These are phyloP conservation scores for Drosophila quinaria DNA, from an alignment of 2,888 invertebrate species.

Conservation along the genomic window DNA sequence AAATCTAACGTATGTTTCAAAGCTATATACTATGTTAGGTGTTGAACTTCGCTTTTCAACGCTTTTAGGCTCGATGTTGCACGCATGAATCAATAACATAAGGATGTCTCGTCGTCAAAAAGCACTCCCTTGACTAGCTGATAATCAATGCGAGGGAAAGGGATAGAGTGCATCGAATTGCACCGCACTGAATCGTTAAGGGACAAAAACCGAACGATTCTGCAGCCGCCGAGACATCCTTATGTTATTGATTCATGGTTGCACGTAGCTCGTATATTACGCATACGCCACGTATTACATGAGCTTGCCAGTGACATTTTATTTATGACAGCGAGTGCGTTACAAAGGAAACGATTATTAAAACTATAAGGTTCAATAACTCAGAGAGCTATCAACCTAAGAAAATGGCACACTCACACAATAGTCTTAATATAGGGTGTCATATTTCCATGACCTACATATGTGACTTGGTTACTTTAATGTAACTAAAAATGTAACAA, in stretches of 20 bases:
- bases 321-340: conserved; percentile 48
- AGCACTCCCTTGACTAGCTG: too few relatives aligned
- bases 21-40: conserved; percentile 4
- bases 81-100: too few relatives aligned
- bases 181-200: too few relatives aligned
- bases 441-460: not conserved
- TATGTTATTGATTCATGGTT: too few relatives aligned
- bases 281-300: conserved; percentile 45
- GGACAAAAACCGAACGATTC: too few relatives aligned
- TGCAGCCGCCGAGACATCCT: too few relatives aligned
- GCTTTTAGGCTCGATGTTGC: not conserved
- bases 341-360: conserved; percentile 10
- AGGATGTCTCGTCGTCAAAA: too few relatives aligned
- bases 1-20: conserved; percentile 36
- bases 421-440: conserved; percentile 23
- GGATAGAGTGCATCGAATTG: too few relatives aligned
- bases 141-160: too few relatives aligned
- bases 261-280: conserved; percentile 19
- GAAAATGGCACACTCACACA: conserved; percentile 5
- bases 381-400: conserved; percentile 30
- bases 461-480: not conserved
- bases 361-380: conserved; percentile 46
- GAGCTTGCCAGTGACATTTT: conserved; percentile 49
- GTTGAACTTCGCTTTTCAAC: conserved; percentile 2
- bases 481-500: not conserved